Evolutionary conservation across 1,140 invertebrate genomes (phyloP).

Genomic region (Lysiphlebus fabarum): DNA sequence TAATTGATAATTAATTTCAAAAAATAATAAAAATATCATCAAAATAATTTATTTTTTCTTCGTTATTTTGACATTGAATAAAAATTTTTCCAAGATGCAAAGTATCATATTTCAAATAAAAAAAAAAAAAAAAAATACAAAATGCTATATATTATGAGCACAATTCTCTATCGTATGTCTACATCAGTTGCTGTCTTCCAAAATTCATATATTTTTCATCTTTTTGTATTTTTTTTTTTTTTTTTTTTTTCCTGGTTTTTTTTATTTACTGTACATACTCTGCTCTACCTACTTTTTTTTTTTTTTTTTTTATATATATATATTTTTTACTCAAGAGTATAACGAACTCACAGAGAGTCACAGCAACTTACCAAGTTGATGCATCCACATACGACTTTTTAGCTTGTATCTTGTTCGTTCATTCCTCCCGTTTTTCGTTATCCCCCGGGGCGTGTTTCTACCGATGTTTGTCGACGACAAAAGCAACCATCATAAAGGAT

Average conservation of each 20-base stretch:
- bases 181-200: constrained; percentile 10
- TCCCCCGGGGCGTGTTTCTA: constrained; percentile 36
- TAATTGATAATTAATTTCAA: no score
- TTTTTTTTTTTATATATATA: not conserved
- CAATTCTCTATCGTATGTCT: constrained; percentile 8
- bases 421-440: constrained; percentile 33
- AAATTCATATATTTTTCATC: constrained; percentile 20
- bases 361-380: no score
- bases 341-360: constrained; percentile 10
- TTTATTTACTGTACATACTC: constrained; percentile 16
- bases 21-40: no score
- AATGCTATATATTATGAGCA: no score
- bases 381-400: not conserved
- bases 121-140: no score
- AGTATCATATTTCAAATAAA: no score
- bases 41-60: no score
- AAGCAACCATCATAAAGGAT: constrained; percentile 7
- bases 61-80: no score
- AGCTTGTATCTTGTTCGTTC: constrained; percentile 32
- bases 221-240: constrained; percentile 5
- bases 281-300: constrained; percentile 11
- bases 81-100: no score
- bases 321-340: constrained; percentile 7
- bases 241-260: constrained; percentile 12
- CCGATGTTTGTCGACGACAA: constrained; percentile 23